These are phyloP conservation scores for Drosophila cracens DNA, from an alignment of 2,888 invertebrate genomes.

Conservation along the genomic window DNA sequence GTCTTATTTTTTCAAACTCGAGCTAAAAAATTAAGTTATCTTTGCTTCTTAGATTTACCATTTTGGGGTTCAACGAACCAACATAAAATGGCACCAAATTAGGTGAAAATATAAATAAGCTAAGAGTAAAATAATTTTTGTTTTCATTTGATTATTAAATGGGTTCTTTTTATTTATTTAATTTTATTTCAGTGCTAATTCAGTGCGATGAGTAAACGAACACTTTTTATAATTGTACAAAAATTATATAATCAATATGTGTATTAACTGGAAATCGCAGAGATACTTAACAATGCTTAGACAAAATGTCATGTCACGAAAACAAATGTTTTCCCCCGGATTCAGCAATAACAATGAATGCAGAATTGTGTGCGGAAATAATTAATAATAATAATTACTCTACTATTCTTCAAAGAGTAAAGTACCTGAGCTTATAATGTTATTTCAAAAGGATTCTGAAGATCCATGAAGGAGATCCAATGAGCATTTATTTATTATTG, in stretches of 20 bases:
- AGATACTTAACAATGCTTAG: slow-evolving; percentile 15
- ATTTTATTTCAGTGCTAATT: neutral
- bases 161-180: neutral
- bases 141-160: neutral
- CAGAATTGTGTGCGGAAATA: neutral
- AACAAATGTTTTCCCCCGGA: slow-evolving; percentile 40
- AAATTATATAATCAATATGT: slow-evolving; percentile 6
- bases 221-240: slow-evolving; percentile 12
- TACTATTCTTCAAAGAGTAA: slow-evolving; percentile 3
- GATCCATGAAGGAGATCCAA: neutral
- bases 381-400: neutral
- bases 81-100: slow-evolving; percentile 18
- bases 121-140: slow-evolving; percentile 8
- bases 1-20: neutral
- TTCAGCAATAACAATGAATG: slow-evolving; percentile 25
- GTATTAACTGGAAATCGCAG: slow-evolving; percentile 12
- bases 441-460: neutral
- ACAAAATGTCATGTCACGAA: slow-evolving; percentile 33
- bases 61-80: slow-evolving; percentile 47
- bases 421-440: neutral
- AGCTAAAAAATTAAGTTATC: neutral
- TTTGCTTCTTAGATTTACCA: neutral
- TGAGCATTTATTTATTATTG: neutral
- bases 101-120: slow-evolving; percentile 52
- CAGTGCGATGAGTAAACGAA: slow-evolving; percentile 5